Base-by-base conservation (phyloP, 2,888 invertebrate genomes). In the Cerceris ruficornis region DNA sequence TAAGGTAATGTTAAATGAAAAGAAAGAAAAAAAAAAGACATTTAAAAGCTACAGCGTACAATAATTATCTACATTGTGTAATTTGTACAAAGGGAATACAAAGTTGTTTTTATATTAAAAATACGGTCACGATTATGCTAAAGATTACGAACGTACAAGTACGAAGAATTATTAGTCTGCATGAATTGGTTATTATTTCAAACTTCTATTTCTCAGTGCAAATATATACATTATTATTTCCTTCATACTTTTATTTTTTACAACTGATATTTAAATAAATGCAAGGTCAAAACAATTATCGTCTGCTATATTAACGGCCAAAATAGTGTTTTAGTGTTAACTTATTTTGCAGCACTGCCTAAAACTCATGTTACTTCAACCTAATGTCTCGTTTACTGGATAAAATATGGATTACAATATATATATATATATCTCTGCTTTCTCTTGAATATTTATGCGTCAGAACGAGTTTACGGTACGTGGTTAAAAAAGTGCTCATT, bases 211-310 rank as follows among this genome's bases (percentile, higher is more conserved):
- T 80, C 46, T 68, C 74, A 66, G 65, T 81, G 81, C 72, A 81
- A 80, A 80, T 81, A 80, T 81, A 77, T 80, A 77, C 74, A 81
- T 69, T 68, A 73, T 75, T 76, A 72, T 75, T 79, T 75, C 54
- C 64, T 66, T 28, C 52, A 69, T 68, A 42, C 57, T 66, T 17
- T 14, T 62, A 14, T 57, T 15, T n/a, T 70, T 80, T 80, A 80
- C 80, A 83, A 28, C 72, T 17, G 67, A 79, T 75, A 52, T 64
- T 59, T 80, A 73, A 69, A 80, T 80, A 81, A 76, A 79, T 80
- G 80, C 80, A 70, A 72, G 49, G 54, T 74, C 55, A 79, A 78
- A 78, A 78, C 39, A 15, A 72, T 78, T 65, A 69, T 54, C 57
- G 28, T 57, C 55, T 28, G 43, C 65, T 60, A 68, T 69, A 68